These are phyloP conservation scores for Mustelus asterias DNA, from an alignment of 2,113 vertebrate species.

Conservation along the genomic window DNA sequence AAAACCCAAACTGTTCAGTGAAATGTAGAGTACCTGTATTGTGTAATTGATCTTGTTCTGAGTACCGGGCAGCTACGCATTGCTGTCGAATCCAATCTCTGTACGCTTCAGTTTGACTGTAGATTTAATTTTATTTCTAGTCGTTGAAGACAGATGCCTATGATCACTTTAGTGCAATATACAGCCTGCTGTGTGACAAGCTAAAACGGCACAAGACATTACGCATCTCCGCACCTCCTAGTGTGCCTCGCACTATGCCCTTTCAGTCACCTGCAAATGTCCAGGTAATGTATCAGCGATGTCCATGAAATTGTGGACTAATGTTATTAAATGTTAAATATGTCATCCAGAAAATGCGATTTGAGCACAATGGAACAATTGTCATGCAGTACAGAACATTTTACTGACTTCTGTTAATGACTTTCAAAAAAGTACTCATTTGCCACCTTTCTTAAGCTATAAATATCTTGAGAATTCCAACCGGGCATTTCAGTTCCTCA, in stretches of 20 bases:
- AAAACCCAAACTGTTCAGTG: neutral
- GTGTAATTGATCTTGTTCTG: neutral
- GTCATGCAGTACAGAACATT: neutral
- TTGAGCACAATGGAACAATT: neutral
- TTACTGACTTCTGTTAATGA: neutral
- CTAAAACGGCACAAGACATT: constrained; percentile 91
- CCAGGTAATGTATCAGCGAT: constrained; percentile 61
- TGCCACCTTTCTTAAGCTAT: neutral
- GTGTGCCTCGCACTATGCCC: constrained; percentile 64
- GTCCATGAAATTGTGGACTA: neutral
- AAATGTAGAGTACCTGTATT: neutral
- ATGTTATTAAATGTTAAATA: neutral
- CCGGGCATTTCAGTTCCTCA: neutral
- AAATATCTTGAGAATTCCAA: neutral
- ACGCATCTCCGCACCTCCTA: constrained; percentile 64
- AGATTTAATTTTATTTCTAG: constrained; percentile 49
- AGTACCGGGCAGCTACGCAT: neutral
- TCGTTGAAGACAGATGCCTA: constrained; percentile 87
- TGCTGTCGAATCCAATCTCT: neutral
- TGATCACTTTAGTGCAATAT: constrained; percentile 98
- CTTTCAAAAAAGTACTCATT: neutral
- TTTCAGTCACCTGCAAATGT: constrained; percentile 70
- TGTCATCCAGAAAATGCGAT: neutral
- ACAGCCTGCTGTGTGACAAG: constrained; percentile 93
- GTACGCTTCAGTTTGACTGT: neutral